Evolutionary conservation across 2,888 invertebrate genomes (phyloP).

Genomic region (Apamea epomidion): DNA sequence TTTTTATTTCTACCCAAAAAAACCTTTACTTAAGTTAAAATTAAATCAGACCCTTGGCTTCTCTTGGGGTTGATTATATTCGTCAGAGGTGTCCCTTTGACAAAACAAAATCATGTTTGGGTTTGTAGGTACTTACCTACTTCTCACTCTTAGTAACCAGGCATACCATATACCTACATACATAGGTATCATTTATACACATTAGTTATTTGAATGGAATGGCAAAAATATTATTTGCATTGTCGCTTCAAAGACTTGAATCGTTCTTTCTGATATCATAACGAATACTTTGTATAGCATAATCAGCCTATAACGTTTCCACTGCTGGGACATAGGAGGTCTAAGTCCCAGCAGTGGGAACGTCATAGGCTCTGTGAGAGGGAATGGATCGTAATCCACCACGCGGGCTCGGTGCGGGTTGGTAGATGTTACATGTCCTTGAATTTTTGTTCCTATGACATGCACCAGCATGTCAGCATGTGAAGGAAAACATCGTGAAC

Average conservation of each 20-base stretch:
- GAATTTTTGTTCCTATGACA: no score
- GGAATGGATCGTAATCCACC: not conserved
- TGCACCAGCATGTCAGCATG: not conserved
- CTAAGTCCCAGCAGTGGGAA: no score
- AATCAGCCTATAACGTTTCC: no score
- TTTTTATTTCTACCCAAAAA: conserved; percentile 10
- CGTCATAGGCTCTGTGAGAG: no score
- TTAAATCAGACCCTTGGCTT: conserved; percentile 19
- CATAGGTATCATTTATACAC: no score
- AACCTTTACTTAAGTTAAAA: conserved; percentile 15
- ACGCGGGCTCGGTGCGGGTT: not conserved
- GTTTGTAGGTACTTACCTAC: not conserved
- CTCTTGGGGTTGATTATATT: conserved; percentile 39
- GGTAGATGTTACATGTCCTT: not conserved
- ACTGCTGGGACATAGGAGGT: no score
- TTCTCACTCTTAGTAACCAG: not conserved
- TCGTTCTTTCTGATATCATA: not conserved
- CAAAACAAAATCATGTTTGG: conserved; percentile 24
- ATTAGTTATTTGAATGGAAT: not conserved
- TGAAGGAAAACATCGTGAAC: no score
- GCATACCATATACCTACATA: not conserved
- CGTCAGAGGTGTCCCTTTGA: conserved; percentile 22
- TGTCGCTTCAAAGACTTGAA: not conserved
- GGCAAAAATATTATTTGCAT: not conserved
- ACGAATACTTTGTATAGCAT: not conserved